Conservation (phyloP, 2,888 invertebrate genomes). For the Lypha dubia region DNA sequence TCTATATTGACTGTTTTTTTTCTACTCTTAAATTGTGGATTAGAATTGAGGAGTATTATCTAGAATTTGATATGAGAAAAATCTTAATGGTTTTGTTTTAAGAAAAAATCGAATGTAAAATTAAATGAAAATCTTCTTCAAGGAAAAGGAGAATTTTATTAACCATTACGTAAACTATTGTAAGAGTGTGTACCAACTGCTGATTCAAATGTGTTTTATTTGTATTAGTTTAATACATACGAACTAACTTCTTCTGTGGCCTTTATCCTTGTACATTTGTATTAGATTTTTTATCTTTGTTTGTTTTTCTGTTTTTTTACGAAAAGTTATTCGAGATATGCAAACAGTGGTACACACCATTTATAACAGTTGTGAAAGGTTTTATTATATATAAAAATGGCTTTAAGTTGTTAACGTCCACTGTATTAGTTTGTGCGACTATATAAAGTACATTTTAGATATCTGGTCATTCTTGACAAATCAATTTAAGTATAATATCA, state of each 20-base stretch:
- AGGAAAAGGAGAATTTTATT: not conserved
- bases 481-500: no score
- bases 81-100: no score
- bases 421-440: not conserved
- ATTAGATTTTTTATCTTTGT: not conserved
- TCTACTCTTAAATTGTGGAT: no score
- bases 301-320: conserved; percentile 1
- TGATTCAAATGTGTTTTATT: not conserved
- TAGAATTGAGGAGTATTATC: no score
- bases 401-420: not conserved
- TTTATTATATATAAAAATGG: not conserved
- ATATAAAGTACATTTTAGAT: not conserved
- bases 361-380: not conserved
- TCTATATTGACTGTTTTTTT: no score
- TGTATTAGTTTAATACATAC: not conserved
- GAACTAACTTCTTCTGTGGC: not conserved
- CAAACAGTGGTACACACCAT: not conserved
- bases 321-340: not conserved
- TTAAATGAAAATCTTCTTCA: no score
- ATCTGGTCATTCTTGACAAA: not conserved
- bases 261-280: conserved; percentile 1
- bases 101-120: no score
- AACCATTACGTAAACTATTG: not conserved
- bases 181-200: not conserved
- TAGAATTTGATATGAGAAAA: no score